Conservation (phyloP, 2,113 vertebrate genomes). For the Dicaeum eximium region DNA sequence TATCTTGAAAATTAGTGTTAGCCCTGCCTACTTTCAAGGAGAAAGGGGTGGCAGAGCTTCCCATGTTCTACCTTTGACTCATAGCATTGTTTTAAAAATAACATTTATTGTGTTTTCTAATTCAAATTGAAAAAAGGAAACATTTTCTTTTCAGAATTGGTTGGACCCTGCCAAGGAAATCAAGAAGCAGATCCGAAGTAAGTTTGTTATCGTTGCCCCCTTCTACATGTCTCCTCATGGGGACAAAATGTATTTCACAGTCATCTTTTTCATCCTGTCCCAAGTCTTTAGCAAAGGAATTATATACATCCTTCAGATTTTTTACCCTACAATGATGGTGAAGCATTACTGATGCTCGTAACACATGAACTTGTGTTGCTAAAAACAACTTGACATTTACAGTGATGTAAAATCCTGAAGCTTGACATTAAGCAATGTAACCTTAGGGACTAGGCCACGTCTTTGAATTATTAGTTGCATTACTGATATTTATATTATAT, state of each 20-base stretch:
- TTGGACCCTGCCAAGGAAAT: constrained; percentile 93
- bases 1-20: neutral
- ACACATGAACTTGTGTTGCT: neutral
- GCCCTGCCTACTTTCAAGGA: neutral
- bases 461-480: neutral
- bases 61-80: neutral
- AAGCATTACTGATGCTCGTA: neutral
- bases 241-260: neutral
- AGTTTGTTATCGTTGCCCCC: constrained; percentile 47
- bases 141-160: constrained; percentile 88
- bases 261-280: neutral
- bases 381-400: constrained; percentile 54
- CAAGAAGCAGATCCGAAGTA: constrained; percentile 96
- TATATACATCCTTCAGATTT: neutral
- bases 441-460: neutral
- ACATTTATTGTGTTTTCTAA: constrained; percentile 31
- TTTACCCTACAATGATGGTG: neutral
- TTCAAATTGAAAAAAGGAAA: constrained; percentile 42
- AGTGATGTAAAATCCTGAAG: neutral
- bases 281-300: neutral
- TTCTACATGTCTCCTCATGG: neutral
- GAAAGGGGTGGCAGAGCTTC: neutral
- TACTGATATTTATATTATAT: neutral
- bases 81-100: neutral
- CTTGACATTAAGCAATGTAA: neutral